Evolutionary conservation across 30 jellyfish, hydroid and myxozoan genomes (phyloP), one percentile per base, ranked within the genome.

Genomic region (Nemopilema nomurai): DNA sequence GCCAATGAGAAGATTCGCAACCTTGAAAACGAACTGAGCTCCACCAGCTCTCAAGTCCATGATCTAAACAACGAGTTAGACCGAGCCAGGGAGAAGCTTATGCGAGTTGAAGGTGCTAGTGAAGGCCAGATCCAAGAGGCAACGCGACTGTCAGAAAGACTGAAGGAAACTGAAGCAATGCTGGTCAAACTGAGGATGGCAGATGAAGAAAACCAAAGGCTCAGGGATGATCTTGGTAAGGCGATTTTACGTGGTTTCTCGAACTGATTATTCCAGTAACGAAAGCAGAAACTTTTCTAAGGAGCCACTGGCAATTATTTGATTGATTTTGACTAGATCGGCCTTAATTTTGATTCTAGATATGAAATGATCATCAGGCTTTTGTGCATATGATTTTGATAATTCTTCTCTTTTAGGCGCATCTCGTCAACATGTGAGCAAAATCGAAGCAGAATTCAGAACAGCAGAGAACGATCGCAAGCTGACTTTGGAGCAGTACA

Each of bases 401-500:
- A 13, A 41, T 41, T 41, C 13, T 41, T 18, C 1, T 25, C 9
- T 64, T 66, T 22, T 64, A 74, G 90, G 87, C 22, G 67, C 50
- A 68, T 69, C 83, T 0, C 78, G 83, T 41, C 81, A 85, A 4
- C 86, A 73, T 74, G 32, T 81, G 64, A 79, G 74, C 80, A 79
- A 84, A 74, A 78, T 94, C 19, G 99, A 94, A 78, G 27, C 84
- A 13, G 97, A 89, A 17, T 74, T 89, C 50, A 77, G 97, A 26
- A n/a, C 96, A 25, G 96, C 90, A 26, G 87, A 67, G 25, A 80
- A 85, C 64, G 92, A 89, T 25, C 30, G 85, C 30, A 52, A 66
- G 41, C 62, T 91, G 67, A 33, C 93, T 16, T 22, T 67, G 16
- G 99, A 94, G 62, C 99, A 94, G 69, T 77, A 89, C 80, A 97